A percentile compares a stretch with the other conserved stretches of the same genome.
phyloP scores from a whole-genome alignment of 2,888 invertebrate species.

The Orthonychiurus folsomi region DNA sequence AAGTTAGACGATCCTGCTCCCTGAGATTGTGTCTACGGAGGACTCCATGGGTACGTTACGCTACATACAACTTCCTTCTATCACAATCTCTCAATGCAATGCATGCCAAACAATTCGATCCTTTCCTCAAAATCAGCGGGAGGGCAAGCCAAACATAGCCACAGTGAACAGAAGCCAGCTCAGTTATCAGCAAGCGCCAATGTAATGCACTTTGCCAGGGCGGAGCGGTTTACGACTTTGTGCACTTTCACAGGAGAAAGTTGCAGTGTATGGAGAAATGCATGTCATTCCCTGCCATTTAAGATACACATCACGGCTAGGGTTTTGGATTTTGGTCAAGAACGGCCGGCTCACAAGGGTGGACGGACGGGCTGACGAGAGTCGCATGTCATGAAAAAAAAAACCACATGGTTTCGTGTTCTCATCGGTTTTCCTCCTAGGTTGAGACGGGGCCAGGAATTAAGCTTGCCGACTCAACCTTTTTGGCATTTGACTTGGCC shows the following conservation, averaged over 20 bases:
- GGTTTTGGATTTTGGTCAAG: not conserved
- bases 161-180: not conserved
- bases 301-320: not conserved
- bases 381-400: too few relatives aligned
- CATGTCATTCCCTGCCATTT: not conserved
- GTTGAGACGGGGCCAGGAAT: not conserved
- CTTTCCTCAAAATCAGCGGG: too few relatives aligned
- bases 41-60: too few relatives aligned
- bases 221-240: not conserved
- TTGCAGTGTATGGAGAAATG: not conserved
- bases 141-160: too few relatives aligned
- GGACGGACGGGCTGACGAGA: too few relatives aligned
- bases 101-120: not conserved
- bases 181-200: too few relatives aligned
- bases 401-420: not conserved
- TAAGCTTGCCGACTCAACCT: not conserved
- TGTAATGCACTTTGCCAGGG: not conserved
- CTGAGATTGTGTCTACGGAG: too few relatives aligned
- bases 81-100: not conserved
- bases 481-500: slow-evolving; percentile 3
- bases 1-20: too few relatives aligned
- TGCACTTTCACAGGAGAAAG: not conserved
- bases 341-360: too few relatives aligned
- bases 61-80: not conserved
- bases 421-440: not conserved